Evolutionary conservation across 2,888 invertebrate species (phyloP), one percentile per base, ranked within the genome.

Genomic region (Zygothrica quintamaculata): DNA sequence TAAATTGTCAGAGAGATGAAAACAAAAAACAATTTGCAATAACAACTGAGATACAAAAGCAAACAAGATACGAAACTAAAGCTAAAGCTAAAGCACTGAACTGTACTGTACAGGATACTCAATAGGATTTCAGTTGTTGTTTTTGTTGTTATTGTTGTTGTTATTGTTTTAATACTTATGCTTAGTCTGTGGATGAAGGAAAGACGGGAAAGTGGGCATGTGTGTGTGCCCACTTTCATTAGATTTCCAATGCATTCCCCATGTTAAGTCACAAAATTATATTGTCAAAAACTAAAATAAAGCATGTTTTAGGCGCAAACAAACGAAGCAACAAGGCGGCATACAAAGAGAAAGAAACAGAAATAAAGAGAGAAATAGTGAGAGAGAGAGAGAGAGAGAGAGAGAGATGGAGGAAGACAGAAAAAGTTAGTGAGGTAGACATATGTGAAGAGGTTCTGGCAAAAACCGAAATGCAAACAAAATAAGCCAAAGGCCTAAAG

Each of bases 401-500:
- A 16, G 26, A 37, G 3, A 3, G 25, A 40, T 33, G 6, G 29
- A 46, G n/a, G n/a, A n/a, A n/a, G n/a, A n/a, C n/a, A n/a, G n/a
- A n/a, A n/a, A n/a, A n/a, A n/a, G n/a, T n/a, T 12, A 37, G 31
- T 11, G 34, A 31, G 31, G 9, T 36, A 31, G 46, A 29, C 44
- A 48, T 36, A 25, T 44, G 33, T 31, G 16, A 42, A 31, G 40
- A 29, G 43, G 18, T 51, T 22, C 44, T 61, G 46, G 58, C 53
- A 48, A 65, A n/a, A 86, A 79, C 88, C 87, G 60, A 88, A 88
- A 81, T 76, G 65, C 88, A 82, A 82, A 88, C 87, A 88, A 86
- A 86, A 84, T 74, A 75, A 82, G 86, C 84, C 86, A 87, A 82
- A 82, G 88, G 88, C 88, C 88, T 86, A 82, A 88, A 88, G 82